Percentiles rank a stretch among this genome's conserved stretches.
Evolutionary conservation across 2,888 invertebrate species (phyloP).

Genomic region (Lithophane leautieri): DNA sequence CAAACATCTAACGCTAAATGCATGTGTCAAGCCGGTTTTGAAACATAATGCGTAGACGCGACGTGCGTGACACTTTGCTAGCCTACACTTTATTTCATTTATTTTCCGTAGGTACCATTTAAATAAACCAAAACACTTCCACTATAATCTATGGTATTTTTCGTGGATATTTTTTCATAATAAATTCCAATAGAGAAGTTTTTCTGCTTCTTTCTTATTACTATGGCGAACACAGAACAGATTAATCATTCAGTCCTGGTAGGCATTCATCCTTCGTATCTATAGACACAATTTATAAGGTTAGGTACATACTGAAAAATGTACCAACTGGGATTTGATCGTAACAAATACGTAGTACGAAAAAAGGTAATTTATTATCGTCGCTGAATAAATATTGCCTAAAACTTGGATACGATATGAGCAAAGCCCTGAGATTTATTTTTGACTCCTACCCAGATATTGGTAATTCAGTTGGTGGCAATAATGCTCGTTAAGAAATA

Average conservation of each 20-base stretch:
- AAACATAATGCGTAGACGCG: conserved; percentile 27
- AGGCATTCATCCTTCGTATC: conserved; percentile 43
- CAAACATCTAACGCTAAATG: conserved; percentile 32
- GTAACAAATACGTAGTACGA: conserved; percentile 57
- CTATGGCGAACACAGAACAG: conserved; percentile 35
- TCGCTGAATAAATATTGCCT: conserved; percentile 52
- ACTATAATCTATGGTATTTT: background rate
- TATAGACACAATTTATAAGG: conserved; percentile 49
- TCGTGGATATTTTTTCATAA: background rate
- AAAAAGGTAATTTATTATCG: conserved; percentile 62
- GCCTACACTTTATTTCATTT: conserved; percentile 22
- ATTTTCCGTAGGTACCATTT: background rate
- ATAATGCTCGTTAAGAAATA: background rate
- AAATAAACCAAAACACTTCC: background rate
- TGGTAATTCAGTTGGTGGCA: conserved; percentile 1
- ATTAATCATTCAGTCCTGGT: conserved; percentile 53
- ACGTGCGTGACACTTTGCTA: conserved; percentile 24
- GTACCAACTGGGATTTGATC: conserved; percentile 54
- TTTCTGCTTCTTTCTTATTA: conserved; percentile 39
- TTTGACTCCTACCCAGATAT: conserved; percentile 7
- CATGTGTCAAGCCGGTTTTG: conserved; percentile 15
- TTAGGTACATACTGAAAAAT: conserved; percentile 47
- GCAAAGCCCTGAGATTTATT: conserved; percentile 15
- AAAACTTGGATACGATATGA: conserved; percentile 31
- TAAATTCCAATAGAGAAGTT: conserved; percentile 14